phyloP scores from a whole-genome alignment of 2,113 vertebrate species.

The Erpornis zantholeuca region DNA sequence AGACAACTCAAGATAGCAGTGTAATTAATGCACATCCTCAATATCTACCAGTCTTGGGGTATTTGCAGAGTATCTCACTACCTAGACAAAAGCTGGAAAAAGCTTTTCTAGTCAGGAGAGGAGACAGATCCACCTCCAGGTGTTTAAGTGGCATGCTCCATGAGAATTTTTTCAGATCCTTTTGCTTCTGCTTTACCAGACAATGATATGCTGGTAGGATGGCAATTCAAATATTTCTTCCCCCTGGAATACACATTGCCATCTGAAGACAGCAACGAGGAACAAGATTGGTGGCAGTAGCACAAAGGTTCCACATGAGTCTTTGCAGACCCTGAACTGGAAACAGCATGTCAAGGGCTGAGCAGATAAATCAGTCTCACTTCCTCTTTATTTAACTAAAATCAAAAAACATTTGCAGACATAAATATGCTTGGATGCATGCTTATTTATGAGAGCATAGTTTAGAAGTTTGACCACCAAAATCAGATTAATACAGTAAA shows the following conservation, averaged over 20 bases:
- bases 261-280: not conserved
- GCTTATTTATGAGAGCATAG: not conserved
- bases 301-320: not conserved
- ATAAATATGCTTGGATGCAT: not conserved
- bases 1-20: not conserved
- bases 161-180: not conserved
- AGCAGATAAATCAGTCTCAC: not conserved
- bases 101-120: not conserved
- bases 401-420: not conserved
- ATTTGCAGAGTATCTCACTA: not conserved
- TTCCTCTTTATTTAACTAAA: not conserved
- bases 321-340: not conserved
- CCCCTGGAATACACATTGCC: not conserved
- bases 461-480: not conserved
- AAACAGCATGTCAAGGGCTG: not conserved
- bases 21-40: not conserved
- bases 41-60: not conserved
- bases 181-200: not conserved
- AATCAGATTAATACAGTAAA: not conserved
- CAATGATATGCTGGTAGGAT: not conserved
- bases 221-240: not conserved
- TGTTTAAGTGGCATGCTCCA: not conserved
- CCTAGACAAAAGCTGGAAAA: not conserved
- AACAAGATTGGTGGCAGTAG: not conserved
- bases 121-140: not conserved